Evolutionary conservation across 1,140 invertebrate species (phyloP).

Genomic region (Oppia nitens): DNA sequence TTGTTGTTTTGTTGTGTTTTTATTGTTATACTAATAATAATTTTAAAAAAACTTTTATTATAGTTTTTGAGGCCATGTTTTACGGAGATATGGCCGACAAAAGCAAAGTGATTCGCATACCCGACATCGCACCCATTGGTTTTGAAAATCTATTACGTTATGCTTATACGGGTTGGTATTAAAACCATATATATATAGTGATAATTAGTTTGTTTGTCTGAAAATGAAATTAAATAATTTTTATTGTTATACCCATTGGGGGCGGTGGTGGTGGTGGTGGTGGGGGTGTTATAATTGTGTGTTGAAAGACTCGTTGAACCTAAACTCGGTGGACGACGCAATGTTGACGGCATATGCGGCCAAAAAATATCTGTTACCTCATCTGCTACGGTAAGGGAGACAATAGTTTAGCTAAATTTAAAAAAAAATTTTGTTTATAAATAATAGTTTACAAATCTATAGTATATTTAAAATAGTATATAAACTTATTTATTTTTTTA

Average conservation of each 20-base stretch:
- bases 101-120: slow-evolving; percentile 25
- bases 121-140: slow-evolving; percentile 25
- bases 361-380: slow-evolving; percentile 25
- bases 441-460: too few relatives aligned
- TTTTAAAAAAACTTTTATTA: not conserved
- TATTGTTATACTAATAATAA: not conserved
- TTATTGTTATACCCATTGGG: too few relatives aligned
- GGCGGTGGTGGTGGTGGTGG: too few relatives aligned
- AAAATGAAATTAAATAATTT: too few relatives aligned
- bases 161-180: slow-evolving; percentile 21
- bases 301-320: slow-evolving; percentile 21
- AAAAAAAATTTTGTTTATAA: too few relatives aligned
- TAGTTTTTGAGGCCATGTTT: slow-evolving; percentile 26
- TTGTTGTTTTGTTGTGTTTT: too few relatives aligned
- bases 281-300: not conserved
- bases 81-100: slow-evolving; percentile 27
- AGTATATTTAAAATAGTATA: too few relatives aligned
- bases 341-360: slow-evolving; percentile 25
- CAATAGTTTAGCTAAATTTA: too few relatives aligned
- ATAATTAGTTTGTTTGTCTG: too few relatives aligned
- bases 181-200: too few relatives aligned
- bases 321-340: slow-evolving; percentile 24
- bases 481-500: too few relatives aligned
- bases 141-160: slow-evolving; percentile 25
- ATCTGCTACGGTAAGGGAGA: slow-evolving; percentile 21